Evolutionary conservation across 2,888 invertebrate species (phyloP), one percentile per base, ranked within the genome.

Genomic region (Eilema caniola): DNA sequence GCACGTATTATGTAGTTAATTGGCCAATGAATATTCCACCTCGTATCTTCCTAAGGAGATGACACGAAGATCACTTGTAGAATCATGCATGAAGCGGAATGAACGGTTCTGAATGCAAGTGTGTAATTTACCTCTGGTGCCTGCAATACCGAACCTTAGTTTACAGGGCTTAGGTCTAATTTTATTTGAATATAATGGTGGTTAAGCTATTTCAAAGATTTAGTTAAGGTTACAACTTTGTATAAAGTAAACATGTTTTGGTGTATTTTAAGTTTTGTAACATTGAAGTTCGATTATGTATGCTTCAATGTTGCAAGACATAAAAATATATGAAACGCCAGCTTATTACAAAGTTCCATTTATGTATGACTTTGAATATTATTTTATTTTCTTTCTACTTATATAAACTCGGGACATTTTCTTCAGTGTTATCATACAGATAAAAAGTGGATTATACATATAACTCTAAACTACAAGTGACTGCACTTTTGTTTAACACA

Each of bases 61-160:
- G 79, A 82, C 75, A 79, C 76, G 61, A 74, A 77, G 76, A 79
- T 82, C 82, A 80, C 67, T 77, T 63, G 70, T 72, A 66, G 80
- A 82, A 82, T 82, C 82, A 82, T 82, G 82, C 82, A 82, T 82
- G 82, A 82, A 82, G 66, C 70, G 69, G 74, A 74, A 75, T 75
- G 71, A 74, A 75, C 73, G 76, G 70, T 71, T 60, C 69, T 73
- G 66, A 62, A 73, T 81, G 74, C 75, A 73, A 75, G 72, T 69
- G 62, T 73, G 70, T 70, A 72, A 75, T 76, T 68, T 68, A n/a
- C 66, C 24, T 53, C 4, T 47, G n/a, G 11, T 70, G 23, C 59
- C 20, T 20, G 14, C 33, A 14, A 78, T 64, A 66, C 47, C 71
- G 5, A 24, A 67, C 64, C 37, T 53, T 72, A 57, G 16, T 0